These are phyloP conservation scores for Euplagia quadripunctaria DNA, from an alignment of 2,888 invertebrate genomes.

Conservation along the genomic window DNA sequence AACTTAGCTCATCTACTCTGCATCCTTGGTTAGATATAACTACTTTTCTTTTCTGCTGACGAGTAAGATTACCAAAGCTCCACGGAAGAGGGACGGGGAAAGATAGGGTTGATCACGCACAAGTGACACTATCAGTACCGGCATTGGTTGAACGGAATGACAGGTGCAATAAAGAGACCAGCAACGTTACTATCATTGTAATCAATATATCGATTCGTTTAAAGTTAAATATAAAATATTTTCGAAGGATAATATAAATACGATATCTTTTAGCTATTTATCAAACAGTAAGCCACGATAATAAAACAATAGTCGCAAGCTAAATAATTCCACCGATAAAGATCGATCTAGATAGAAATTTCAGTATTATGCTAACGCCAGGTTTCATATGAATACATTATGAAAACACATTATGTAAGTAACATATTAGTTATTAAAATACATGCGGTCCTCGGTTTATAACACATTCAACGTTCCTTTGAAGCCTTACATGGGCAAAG, in stretches of 20 bases:
- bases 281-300: slow-evolving; percentile 1
- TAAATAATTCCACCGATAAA: slow-evolving; percentile 2
- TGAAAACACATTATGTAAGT: slow-evolving; percentile 15
- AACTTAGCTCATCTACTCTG: background rate
- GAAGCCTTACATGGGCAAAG: slow-evolving; percentile 52
- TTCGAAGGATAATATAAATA: background rate
- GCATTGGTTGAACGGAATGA: too few species aligned
- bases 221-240: too few species aligned
- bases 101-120: too few species aligned
- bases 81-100: too few species aligned
- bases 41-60: too few species aligned
- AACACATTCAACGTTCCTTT: slow-evolving; percentile 48
- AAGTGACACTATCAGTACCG: too few species aligned
- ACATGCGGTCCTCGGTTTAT: slow-evolving; percentile 35
- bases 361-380: background rate
- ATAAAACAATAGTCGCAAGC: slow-evolving; percentile 7
- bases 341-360: slow-evolving; percentile 9
- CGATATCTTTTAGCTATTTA: background rate
- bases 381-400: slow-evolving; percentile 11
- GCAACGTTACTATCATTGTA: too few species aligned
- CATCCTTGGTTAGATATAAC: background rate
- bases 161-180: too few species aligned
- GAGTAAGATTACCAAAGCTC: too few species aligned
- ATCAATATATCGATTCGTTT: too few species aligned
- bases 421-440: slow-evolving; percentile 39